Base-by-base conservation (phyloP, 1,140 invertebrate species). In the Pachyrhynchus sulphureomaculatus region DNA sequence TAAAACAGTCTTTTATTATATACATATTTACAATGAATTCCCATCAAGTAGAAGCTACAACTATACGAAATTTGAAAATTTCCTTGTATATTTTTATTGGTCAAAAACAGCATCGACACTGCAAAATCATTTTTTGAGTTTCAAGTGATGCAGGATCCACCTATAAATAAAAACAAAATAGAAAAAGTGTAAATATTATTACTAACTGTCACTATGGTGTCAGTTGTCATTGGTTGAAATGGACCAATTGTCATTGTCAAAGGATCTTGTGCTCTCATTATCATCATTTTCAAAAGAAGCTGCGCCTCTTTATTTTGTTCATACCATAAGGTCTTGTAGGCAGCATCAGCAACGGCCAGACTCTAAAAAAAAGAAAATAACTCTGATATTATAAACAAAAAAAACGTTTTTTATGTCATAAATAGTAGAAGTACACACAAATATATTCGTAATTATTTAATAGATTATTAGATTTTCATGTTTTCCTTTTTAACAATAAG, bases 241-340 rank as follows among this genome's bases (percentile, higher is more conserved):
- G 52, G 52, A 2, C 52, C 52, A 26, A 42, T 55, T 29, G 12
- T 15, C 39, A 55, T 55, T 12, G 36, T 42, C 1, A 44, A 12
- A 10, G 52, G 52, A 10, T 18, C 26, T 29, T 55, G 52, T 12
- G 52, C 52, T 26, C 52, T 42, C 52, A 41, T 55, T 32, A 55
- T 42, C 39, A 55, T 26, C 20, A 55, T 41, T 36, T 55, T 20
- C 13, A 55, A 15, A 23, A 55, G 1, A n/a, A 44, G n/a, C 10
- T 41, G 17, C 10, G 21, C 24, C 4, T 42, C 15, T 55, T 55
- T 55, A 13, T 18, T 29, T 18, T 55, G 23, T 8, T 32, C 32
- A 39, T 55, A 55, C 52, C 52, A 55, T 12, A 29, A 32, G 10
- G 18, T 42, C 12, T 41, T 5, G 26, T 42, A 55, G 6, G 24